These are phyloP conservation scores for Ataeniobius toweri DNA, from an alignment of 2,797 vertebrate species.

Conservation along the genomic window DNA sequence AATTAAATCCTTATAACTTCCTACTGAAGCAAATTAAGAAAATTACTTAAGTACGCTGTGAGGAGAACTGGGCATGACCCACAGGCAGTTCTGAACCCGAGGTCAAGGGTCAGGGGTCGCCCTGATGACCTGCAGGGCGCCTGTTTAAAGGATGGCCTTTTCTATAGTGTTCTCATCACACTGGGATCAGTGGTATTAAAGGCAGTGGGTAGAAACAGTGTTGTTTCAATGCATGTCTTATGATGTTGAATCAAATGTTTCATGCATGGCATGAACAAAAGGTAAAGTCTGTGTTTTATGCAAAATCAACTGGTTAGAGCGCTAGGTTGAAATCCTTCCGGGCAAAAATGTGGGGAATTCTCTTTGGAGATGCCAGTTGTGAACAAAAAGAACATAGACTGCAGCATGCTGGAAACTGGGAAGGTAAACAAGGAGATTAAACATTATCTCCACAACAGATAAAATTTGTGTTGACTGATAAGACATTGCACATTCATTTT, in stretches of 20 bases:
- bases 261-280: background rate
- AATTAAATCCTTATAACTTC: constrained; percentile 73
- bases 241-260: background rate
- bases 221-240: background rate
- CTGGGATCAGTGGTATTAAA: background rate
- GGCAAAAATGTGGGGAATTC: background rate
- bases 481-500: background rate
- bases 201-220: background rate
- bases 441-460: background rate
- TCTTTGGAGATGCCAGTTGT: background rate
- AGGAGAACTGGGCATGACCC: constrained; percentile 42
- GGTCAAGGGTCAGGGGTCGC: constrained; percentile 58
- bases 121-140: constrained; percentile 45
- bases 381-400: background rate
- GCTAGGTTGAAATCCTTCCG: background rate
- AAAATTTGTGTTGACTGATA: background rate
- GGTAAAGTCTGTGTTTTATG: background rate
- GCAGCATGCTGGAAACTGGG: background rate
- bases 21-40: constrained; percentile 68
- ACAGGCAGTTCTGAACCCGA: constrained; percentile 31
- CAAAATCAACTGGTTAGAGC: background rate
- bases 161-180: background rate
- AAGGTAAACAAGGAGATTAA: background rate
- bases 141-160: constrained; percentile 22
- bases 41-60: constrained; percentile 63